These are phyloP conservation scores for Corapipo altera DNA, from an alignment of 2,113 vertebrate genomes.

Conservation along the genomic window DNA sequence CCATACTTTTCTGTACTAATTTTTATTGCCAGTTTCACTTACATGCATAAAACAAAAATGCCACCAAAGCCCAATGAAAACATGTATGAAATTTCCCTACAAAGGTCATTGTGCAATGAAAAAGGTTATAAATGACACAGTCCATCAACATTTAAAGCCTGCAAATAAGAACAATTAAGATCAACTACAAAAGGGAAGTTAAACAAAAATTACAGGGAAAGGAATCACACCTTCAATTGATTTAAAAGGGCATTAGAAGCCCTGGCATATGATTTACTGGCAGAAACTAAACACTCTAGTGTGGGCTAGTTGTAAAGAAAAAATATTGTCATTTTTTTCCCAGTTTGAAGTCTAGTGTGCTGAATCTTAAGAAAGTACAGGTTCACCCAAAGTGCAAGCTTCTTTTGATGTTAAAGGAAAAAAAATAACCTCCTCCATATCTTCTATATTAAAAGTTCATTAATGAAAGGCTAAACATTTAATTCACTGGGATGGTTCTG, in stretches of 20 bases:
- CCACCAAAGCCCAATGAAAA: not conserved
- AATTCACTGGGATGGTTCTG: constrained; percentile 71
- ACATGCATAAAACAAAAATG: not conserved
- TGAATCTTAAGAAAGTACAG: constrained; percentile 65
- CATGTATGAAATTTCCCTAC: constrained; percentile 19
- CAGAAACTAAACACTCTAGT: constrained; percentile 67
- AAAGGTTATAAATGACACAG: constrained; percentile 60
- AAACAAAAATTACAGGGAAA: constrained; percentile 64
- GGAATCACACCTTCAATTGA: constrained; percentile 67
- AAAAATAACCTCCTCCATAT: constrained; percentile 61
- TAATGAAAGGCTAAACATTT: constrained; percentile 70
- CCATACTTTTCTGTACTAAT: not conserved
- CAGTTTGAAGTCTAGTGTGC: constrained; percentile 32
- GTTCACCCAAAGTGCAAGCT: constrained; percentile 66
- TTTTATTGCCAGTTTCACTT: constrained; percentile 31
- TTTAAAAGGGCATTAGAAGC: constrained; percentile 52
- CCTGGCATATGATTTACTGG: constrained; percentile 61
- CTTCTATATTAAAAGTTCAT: constrained; percentile 62
- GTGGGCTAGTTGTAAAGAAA: constrained; percentile 67
- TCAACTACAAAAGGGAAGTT: constrained; percentile 54
- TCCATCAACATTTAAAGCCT: constrained; percentile 67
- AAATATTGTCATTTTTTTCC: constrained; percentile 61
- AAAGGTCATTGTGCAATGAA: constrained; percentile 19
- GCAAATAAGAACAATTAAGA: constrained; percentile 72
- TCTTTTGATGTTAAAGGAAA: constrained; percentile 68